Evolutionary conservation across 2,797 vertebrate species (phyloP).

Genomic region (Synaphobranchus kaupii): DNA sequence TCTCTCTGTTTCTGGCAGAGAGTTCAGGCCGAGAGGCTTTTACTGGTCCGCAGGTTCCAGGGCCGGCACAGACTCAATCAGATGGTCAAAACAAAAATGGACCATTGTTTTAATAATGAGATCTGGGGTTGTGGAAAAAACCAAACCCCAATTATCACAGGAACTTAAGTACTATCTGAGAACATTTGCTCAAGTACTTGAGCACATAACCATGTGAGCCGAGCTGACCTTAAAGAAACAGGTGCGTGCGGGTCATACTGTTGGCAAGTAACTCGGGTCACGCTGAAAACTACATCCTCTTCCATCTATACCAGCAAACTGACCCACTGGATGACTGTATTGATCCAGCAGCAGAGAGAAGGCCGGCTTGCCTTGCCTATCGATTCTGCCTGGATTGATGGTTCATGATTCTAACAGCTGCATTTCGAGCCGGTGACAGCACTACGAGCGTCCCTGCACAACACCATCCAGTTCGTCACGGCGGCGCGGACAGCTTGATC

Average conservation of each 20-base stretch:
- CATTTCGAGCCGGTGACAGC: background rate
- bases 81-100: constrained; percentile 9
- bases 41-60: constrained; percentile 9
- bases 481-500: background rate
- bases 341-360: background rate
- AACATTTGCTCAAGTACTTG: constrained; percentile 5
- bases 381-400: background rate
- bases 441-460: background rate
- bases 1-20: constrained; percentile 16
- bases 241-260: constrained; percentile 7
- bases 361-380: background rate
- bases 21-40: constrained; percentile 19
- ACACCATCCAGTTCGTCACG: background rate
- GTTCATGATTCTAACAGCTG: background rate
- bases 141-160: constrained; percentile 5
- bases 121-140: constrained; percentile 19
- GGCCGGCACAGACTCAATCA: background rate
- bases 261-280: background rate
- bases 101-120: constrained; percentile 7
- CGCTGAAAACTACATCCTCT: background rate
- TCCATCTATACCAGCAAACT: background rate
- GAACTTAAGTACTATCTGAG: background rate
- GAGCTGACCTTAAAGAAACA: constrained; percentile 1
- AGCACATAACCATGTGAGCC: background rate
- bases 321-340: background rate